Conservation (phyloP, 2,888 invertebrate genomes). For the Perdita meconis region DNA sequence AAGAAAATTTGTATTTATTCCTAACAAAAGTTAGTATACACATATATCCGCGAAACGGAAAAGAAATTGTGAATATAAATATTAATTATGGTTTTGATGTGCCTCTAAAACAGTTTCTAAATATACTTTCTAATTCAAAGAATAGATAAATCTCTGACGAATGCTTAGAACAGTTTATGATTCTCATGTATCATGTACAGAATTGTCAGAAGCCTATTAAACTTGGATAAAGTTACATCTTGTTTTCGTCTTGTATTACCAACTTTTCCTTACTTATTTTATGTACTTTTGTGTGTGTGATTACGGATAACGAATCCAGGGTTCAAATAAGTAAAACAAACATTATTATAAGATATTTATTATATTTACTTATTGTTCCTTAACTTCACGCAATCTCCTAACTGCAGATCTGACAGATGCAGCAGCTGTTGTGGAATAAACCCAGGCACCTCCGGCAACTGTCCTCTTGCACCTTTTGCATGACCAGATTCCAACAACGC, state of each 20-base stretch:
- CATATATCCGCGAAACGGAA: background rate
- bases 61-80: conserved; percentile 15
- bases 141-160: background rate
- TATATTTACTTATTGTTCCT: conserved; percentile 87
- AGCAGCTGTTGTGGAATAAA: conserved; percentile 98
- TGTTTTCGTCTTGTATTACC: conserved; percentile 2
- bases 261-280: conserved; percentile 17
- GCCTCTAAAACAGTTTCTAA: conserved; percentile 49
- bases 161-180: conserved; percentile 13
- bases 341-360: conserved; percentile 64
- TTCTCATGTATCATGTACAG: conserved; percentile 39
- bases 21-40: conserved; percentile 8
- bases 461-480: conserved; percentile 98
- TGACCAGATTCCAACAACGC: conserved; percentile 99
- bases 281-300: background rate
- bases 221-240: conserved; percentile 9
- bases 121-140: conserved; percentile 14
- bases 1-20: conserved; percentile 14
- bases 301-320: background rate
- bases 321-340: conserved; percentile 37
- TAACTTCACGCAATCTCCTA: conserved; percentile 96
- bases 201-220: conserved; percentile 38
- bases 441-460: conserved; percentile 99
- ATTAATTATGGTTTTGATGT: conserved; percentile 36
- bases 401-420: conserved; percentile 99